phyloP scores from a whole-genome alignment of 2,113 vertebrate species.

The Apteryx mantelli region DNA sequence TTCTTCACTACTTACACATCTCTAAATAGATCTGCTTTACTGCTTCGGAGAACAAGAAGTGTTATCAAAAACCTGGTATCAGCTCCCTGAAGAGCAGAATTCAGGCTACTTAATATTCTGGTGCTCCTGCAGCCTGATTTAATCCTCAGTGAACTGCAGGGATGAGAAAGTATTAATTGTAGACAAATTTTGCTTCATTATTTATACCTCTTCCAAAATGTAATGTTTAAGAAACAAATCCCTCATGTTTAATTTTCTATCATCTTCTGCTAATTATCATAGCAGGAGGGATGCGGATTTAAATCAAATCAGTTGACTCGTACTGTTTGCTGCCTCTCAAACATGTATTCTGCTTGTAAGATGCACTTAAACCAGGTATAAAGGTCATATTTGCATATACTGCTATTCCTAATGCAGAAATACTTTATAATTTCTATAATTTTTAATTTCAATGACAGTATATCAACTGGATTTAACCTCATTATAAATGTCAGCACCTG shows the following conservation, averaged over 20 bases:
- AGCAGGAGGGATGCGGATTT: not conserved
- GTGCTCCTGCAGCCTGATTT: not conserved
- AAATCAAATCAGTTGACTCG: not conserved
- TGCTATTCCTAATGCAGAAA: not conserved
- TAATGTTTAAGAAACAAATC: constrained; percentile 40
- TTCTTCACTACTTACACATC: not conserved
- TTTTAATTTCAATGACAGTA: not conserved
- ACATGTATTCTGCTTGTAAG: not conserved
- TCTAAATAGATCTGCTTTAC: not conserved
- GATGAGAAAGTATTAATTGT: constrained; percentile 37
- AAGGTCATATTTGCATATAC: not conserved
- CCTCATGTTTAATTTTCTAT: constrained; percentile 30
- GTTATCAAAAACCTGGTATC: not conserved
- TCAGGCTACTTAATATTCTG: constrained; percentile 15
- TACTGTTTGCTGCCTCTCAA: not conserved
- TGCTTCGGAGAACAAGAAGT: not conserved
- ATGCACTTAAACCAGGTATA: not conserved
- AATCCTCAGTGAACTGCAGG: not conserved
- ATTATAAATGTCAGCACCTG: not conserved
- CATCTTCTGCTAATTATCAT: constrained; percentile 42
- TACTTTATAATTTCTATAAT: not conserved
- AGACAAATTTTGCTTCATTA: constrained; percentile 6
- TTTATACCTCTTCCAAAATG: constrained; percentile 17
- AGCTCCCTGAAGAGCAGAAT: not conserved
- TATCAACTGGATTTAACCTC: not conserved